Evolutionary conservation across 2,797 vertebrate genomes (phyloP), one percentile per base, ranked within the genome.

Genomic region (Diceros bicornis): DNA sequence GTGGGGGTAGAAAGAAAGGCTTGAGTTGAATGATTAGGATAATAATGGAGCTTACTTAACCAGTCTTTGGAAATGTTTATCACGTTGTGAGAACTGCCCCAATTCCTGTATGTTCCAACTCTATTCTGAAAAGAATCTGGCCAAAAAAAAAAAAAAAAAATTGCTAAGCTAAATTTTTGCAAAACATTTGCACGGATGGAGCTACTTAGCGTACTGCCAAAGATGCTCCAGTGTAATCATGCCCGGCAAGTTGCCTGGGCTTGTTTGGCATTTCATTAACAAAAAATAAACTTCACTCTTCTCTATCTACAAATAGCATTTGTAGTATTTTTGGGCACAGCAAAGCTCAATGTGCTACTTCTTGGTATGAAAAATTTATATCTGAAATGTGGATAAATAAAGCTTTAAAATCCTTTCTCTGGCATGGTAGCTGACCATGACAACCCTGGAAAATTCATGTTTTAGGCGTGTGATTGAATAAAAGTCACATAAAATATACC

Each of bases 211-310:
- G 29, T 82, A 78, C 90, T 96, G 97, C 92, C 97, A 97, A 97
- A 74, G 85, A 94, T 61, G 90, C n/a, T 96, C 93, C 83, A 69
- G 55, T 96, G 96, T 96, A 82, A 89, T 89, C 96, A 91, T 84
- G 96, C 92, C 82, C 50, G 25, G 72, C 71, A 95, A 95, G 85
- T 93, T 95, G 97, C 94, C 96, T 96, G 62, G 32, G 92, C 27
- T 89, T 97, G 59, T 96, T 88, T 97, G 96, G 86, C 96, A 97
- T 95, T 97, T 97, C 92, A 96, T 97, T 97, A 97, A 97, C 96
- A 97, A 96, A 97, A 97, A 97, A 96, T 92, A 95, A 95, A 96
- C 81, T 57, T 94, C 52, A 94, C 37, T 97, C 69, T 89, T 96
- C 79, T 96, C 77, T 77, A 88, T 95, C 88, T 93, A 90, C 96